Evolutionary conservation across 92 coral and sea anemone genomes (phyloP).

Genomic region (Porites evermanni): DNA sequence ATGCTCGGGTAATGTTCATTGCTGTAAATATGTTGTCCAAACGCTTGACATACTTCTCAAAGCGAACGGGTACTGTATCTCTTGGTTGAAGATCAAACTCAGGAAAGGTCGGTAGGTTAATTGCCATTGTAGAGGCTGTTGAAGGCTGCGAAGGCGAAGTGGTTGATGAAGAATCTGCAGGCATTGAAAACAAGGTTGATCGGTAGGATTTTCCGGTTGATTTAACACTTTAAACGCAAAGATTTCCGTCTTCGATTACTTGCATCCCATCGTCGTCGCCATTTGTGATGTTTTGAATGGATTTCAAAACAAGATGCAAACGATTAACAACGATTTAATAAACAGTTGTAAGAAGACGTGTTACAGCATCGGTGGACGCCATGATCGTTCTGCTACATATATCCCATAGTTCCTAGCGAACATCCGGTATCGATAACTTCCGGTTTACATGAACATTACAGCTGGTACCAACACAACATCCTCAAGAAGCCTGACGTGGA

Average conservation of each 20-base stretch:
- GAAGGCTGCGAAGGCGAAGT: not conserved
- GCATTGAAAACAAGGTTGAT: slow-evolving; percentile 24
- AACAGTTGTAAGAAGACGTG: no score
- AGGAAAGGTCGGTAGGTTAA: slow-evolving; percentile 68
- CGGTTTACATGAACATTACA: not conserved
- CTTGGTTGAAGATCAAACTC: slow-evolving; percentile 66
- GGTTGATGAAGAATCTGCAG: slow-evolving; percentile 9
- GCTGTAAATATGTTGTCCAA: slow-evolving; percentile 63
- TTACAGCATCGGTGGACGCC: no score
- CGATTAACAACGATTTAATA: no score
- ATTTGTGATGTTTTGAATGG: slow-evolving; percentile 17
- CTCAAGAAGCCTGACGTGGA: no score
- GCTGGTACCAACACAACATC: no score
- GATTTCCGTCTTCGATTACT: slow-evolving; percentile 21
- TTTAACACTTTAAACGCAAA: not conserved
- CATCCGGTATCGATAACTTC: no score
- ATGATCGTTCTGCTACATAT: no score
- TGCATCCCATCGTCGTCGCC: not conserved
- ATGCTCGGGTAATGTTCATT: slow-evolving; percentile 56
- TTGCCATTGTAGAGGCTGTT: slow-evolving; percentile 9
- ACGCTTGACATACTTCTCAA: slow-evolving; percentile 63
- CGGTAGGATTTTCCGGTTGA: not conserved
- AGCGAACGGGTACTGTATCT: slow-evolving; percentile 53
- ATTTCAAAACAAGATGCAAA: no score
- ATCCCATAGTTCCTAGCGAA: no score